Evolutionary conservation across 1,140 invertebrate genomes (phyloP), one percentile per base, ranked within the genome.

Genomic region (Papilio helenus): DNA sequence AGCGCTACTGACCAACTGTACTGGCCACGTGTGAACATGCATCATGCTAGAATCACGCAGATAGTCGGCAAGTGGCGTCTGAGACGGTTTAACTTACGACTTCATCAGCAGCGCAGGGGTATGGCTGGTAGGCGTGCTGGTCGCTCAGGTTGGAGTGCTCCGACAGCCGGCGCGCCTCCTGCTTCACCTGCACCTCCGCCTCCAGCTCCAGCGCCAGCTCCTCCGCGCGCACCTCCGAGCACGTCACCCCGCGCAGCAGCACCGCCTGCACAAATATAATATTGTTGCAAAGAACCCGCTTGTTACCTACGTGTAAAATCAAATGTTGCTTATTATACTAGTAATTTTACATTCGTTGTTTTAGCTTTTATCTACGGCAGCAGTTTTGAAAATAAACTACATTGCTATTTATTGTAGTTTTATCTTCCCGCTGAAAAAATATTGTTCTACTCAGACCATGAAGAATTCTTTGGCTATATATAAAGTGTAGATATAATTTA

Each of bases 111-210:
- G 78, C 85, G 76, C 88, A 92, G 23, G 91, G 91, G 46, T 94
- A 93, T 8, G 91, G 89, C 76, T 93, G 93, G 76, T 94, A 94
- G 9, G 82, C 83, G 76, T 93, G 91, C 81, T 94, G 93, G 76
- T 95, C 94, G 80, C 94, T 95, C 34, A 94, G 80, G 83, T 95
- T 95, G 51, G 94, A 95, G 83, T 95, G 94, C 72, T 94, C 94
- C 0, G 94, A 95, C 3, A 95, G 85, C 81, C 96, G 94, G 29
- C 96, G 94, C 3, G 96, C 95, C 79, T 96, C 94, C 85, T 96
- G 96, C 72, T 96, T 95, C 9, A 96, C 95, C 87, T 95, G 96
- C 12, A 96, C 87, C 73, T 90, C 93, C n/a, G 92, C 92, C 76
- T 94, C 93, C 76, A 94, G 82, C 79, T 93, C 92, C n/a, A 94